These are phyloP conservation scores for Cygnus buccinator DNA, from an alignment of 2,113 vertebrate genomes.

Conservation along the genomic window DNA sequence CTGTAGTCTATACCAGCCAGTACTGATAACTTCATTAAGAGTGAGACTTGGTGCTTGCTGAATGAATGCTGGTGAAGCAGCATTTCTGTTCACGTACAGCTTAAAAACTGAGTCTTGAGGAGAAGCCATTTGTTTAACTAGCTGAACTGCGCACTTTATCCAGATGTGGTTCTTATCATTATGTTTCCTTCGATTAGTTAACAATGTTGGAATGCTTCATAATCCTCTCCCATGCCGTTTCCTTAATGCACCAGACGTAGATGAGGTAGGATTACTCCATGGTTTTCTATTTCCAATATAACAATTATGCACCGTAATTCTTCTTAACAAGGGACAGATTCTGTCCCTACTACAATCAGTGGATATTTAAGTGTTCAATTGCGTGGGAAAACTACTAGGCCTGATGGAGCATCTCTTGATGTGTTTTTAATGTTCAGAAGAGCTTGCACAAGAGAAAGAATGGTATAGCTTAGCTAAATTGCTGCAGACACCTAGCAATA, in stretches of 20 bases:
- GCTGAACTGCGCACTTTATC: neutral
- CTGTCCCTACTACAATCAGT: neutral
- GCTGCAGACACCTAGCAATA: rapidly evolving
- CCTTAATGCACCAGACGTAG: slow-evolving; percentile 73
- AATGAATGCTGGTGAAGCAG: neutral
- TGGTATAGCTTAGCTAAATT: neutral
- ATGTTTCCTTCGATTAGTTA: slow-evolving; percentile 74
- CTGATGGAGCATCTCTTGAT: neutral
- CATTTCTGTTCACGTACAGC: neutral
- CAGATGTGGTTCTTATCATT: neutral
- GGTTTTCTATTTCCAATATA: neutral
- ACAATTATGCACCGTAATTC: neutral
- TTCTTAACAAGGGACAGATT: neutral
- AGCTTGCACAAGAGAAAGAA: neutral
- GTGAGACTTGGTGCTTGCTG: neutral
- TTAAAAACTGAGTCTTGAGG: neutral
- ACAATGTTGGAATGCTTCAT: slow-evolving; percentile 87
- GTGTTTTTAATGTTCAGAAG: neutral
- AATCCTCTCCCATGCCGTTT: slow-evolving; percentile 75
- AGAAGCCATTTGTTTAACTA: neutral
- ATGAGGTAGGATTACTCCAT: slow-evolving; percentile 77
- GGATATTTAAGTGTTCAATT: neutral
- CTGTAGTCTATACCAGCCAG: neutral
- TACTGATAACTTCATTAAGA: neutral
- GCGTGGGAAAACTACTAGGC: neutral